Conservation (phyloP, 2,797 vertebrate species). For the Acanthurus tractus region DNA sequence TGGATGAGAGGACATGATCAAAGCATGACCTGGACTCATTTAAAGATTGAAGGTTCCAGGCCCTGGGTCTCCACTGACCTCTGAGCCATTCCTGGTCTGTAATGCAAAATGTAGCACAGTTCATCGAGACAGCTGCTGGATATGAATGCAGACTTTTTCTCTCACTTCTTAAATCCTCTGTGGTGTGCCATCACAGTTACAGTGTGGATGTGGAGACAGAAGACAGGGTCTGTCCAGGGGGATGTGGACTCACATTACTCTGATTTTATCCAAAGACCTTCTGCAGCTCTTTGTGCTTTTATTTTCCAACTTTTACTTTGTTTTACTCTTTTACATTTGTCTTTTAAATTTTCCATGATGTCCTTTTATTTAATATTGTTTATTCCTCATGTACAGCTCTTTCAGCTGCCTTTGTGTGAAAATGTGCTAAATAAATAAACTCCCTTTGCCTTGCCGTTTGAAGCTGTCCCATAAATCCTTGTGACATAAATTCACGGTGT, state of each 20-base stretch:
- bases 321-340: neutral
- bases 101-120: slow-evolving; percentile 17
- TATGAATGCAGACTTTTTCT: slow-evolving; percentile 15
- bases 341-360: slow-evolving; percentile 5
- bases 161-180: slow-evolving; percentile 20
- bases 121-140: slow-evolving; percentile 35
- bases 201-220: slow-evolving; percentile 1
- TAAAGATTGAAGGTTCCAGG: neutral
- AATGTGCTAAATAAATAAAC: slow-evolving; percentile 44
- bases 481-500: slow-evolving; percentile 29
- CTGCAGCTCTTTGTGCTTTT: slow-evolving; percentile 1
- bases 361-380: slow-evolving; percentile 22
- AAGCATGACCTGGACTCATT: neutral
- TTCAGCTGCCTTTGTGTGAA: slow-evolving; percentile 17
- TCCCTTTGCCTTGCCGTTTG: slow-evolving; percentile 30
- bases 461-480: slow-evolving; percentile 52
- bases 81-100: neutral
- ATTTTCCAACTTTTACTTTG: slow-evolving; percentile 8
- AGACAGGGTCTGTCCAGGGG: slow-evolving; percentile 16
- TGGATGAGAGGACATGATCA: neutral
- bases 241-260: slow-evolving; percentile 11
- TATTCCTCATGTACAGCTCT: slow-evolving; percentile 19
- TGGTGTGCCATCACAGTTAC: slow-evolving; percentile 18
- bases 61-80: neutral
- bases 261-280: neutral